Percentiles rank a stretch among this genome's conserved stretches.
phyloP scores from a whole-genome alignment of 2,113 vertebrate genomes.

The Illadopsis cleaveri region DNA sequence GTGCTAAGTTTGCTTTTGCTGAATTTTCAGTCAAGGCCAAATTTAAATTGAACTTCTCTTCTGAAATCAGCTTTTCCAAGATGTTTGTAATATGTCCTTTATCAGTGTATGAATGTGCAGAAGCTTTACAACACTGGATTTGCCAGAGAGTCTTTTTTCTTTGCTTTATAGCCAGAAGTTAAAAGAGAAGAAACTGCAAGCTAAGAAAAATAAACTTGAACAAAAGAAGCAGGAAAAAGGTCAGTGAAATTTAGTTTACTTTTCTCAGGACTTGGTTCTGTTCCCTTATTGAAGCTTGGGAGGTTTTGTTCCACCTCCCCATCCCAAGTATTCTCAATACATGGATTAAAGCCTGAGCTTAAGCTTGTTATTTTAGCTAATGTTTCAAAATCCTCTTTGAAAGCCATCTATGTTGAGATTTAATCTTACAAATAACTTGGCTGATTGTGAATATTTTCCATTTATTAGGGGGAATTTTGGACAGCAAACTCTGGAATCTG shows the following conservation, averaged over 20 bases:
- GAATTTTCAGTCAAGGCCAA: not conserved
- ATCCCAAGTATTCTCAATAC: not conserved
- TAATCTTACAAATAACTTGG: constrained; percentile 12
- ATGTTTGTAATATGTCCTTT: not conserved
- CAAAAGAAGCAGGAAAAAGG: constrained; percentile 74
- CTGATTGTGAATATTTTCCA: constrained; percentile 11
- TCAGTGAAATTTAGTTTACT: constrained; percentile 23
- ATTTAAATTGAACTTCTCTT: not conserved
- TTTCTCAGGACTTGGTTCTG: not conserved
- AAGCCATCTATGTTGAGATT: not conserved
- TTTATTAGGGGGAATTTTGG: not conserved
- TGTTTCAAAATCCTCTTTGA: constrained; percentile 16
- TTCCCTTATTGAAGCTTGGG: not conserved
- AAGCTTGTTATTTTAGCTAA: constrained; percentile 26
- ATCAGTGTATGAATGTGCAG: not conserved
- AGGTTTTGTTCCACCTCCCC: not conserved
- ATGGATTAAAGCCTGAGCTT: not conserved
- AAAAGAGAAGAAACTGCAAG: constrained; percentile 82
- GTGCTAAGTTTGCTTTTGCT: not conserved
- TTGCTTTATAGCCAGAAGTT: constrained; percentile 78
- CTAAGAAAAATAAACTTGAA: constrained; percentile 79
- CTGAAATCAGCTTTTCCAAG: not conserved
- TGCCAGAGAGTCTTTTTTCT: not conserved
- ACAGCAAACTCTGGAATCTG: not conserved
- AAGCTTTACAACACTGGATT: not conserved